Evolutionary conservation across 2,113 vertebrate species (phyloP), one percentile per base, ranked within the genome.

Genomic region (Accipiter virgatus): DNA sequence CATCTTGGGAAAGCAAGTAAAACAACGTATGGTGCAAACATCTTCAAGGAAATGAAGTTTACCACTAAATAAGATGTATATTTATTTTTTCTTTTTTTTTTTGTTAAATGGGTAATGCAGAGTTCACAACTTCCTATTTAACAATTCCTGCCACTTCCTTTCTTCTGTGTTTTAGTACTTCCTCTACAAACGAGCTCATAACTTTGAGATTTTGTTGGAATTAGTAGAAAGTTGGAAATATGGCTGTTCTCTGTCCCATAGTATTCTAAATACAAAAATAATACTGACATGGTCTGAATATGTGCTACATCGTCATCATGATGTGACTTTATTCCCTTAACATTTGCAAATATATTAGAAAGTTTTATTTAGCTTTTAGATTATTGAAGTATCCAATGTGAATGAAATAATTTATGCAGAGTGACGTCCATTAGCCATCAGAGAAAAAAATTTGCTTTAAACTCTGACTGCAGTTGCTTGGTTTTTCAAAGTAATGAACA

Each of bases 101-200:
- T 72, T 73, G 89, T 34, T 15, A 3, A 81, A 32, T 74, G 66
- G 91, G 66, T 79, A 78, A 77, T 78, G 11, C 40, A 61, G 67
- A 90, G 86, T 91, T 97, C 88, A 97, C 78, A 26, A 22, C 70
- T 97, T 94, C 88, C 90, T 94, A 63, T 82, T 23, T 52, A 86
- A 82, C 81, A 95, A 68, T 94, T 91, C 75, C 59, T 92, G 86
- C 34, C 50, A 40, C 58, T 97, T 93, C 88, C 73, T 88, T 91
- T 79, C 66, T 66, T 19, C 13, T 94, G 43, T 71, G 66, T 84
- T 91, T 79, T 89, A 81, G 53, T 93, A 42, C 31, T 95, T 90
- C 86, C 83, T 94, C 40, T 83, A 3, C 70, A 27, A 50, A n/a
- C 0, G 1, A 13, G 42, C 65, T 81, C 43, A 7, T 34, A 84